Evolutionary conservation across 2,113 vertebrate species (phyloP).

Genomic region (Vidua chalybeata): DNA sequence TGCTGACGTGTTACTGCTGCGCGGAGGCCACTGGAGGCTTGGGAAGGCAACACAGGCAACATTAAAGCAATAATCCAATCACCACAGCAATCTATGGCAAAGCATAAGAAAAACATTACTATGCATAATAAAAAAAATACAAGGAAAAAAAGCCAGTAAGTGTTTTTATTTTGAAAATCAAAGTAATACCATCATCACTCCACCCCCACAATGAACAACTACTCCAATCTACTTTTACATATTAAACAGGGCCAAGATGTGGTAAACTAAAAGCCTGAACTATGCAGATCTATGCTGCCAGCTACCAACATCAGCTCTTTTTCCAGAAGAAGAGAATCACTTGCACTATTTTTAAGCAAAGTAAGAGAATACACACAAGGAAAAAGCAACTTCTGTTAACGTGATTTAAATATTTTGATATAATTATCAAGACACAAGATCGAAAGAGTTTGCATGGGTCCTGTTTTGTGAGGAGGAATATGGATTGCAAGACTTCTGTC

Average conservation of each 20-base stretch:
- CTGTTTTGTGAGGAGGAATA: not conserved
- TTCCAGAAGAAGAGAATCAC: not conserved
- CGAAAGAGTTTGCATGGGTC: not conserved
- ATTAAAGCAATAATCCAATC: not conserved
- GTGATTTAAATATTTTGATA: not conserved
- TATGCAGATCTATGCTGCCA: not conserved
- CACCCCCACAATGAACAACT: not conserved
- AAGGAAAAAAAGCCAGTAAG: not conserved
- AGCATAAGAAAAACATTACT: not conserved
- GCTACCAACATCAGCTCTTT: not conserved
- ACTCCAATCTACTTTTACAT: not conserved
- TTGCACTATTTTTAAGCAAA: not conserved
- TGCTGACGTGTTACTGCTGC: slow-evolving; percentile 82
- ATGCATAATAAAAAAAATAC: accelerated
- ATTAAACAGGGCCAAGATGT: not conserved
- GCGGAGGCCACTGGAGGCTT: slow-evolving; percentile 84
- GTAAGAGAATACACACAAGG: not conserved
- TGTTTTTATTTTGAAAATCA: not conserved
- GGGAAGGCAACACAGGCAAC: not conserved
- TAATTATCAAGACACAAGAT: not conserved
- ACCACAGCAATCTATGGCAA: not conserved
- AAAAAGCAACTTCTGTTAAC: not conserved
- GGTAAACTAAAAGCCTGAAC: not conserved
- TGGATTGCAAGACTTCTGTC: not conserved
- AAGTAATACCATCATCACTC: not conserved